phyloP scores from a whole-genome alignment of 2,797 vertebrate genomes.

The Toxotes lorentzi region DNA sequence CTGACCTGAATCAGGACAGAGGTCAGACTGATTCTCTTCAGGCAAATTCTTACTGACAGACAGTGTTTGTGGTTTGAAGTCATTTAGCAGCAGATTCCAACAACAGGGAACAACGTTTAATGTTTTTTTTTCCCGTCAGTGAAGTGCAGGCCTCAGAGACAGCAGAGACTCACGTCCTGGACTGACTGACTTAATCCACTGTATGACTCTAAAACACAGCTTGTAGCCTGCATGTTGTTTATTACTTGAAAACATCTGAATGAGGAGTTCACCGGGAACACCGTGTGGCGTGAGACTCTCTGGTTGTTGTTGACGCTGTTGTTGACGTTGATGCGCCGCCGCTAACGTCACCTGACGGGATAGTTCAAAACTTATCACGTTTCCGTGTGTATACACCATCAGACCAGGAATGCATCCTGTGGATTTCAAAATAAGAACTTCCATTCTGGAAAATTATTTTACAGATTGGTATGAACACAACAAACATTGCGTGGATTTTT shows the following conservation, averaged over 20 bases:
- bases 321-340: conserved; percentile 36
- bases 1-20: too few relatives aligned
- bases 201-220: neutral
- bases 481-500: neutral
- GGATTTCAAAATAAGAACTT: conserved; percentile 56
- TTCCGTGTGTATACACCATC: neutral
- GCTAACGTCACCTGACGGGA: conserved; percentile 66
- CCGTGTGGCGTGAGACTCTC: conserved; percentile 19
- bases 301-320: conserved; percentile 42
- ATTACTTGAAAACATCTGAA: neutral
- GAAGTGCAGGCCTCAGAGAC: too few relatives aligned
- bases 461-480: neutral
- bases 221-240: neutral
- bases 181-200: neutral
- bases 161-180: too few relatives aligned
- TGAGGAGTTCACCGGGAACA: conserved; percentile 6
- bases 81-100: too few relatives aligned
- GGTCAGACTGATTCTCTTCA: too few relatives aligned
- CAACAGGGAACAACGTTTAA: too few relatives aligned
- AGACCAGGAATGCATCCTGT: neutral
- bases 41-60: too few relatives aligned
- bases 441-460: too few relatives aligned
- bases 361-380: conserved; percentile 26
- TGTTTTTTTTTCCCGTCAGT: too few relatives aligned
- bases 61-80: too few relatives aligned